phyloP scores from a whole-genome alignment of 2,113 vertebrate genomes.

The Rhinolophus ferrumequinum region DNA sequence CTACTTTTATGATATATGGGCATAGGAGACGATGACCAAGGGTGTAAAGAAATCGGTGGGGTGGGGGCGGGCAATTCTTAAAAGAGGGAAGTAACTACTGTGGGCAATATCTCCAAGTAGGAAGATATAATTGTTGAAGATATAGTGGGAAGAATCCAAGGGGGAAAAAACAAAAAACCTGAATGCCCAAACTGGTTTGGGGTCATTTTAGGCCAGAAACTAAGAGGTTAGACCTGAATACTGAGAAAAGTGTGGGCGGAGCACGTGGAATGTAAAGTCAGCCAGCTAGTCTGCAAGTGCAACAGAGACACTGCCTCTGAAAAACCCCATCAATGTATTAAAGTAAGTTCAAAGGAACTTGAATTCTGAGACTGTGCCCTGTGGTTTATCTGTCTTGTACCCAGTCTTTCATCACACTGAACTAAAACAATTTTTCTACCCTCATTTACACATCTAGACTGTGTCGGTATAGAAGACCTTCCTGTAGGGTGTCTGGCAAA shows the following conservation, averaged over 20 bases:
- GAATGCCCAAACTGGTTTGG: neutral
- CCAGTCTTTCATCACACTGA: neutral
- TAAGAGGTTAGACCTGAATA: neutral
- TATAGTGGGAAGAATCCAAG: neutral
- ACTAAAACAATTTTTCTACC: neutral
- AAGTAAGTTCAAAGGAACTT: neutral
- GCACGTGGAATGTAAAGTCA: neutral
- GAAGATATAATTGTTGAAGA: slow-evolving; percentile 14
- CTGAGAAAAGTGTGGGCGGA: neutral
- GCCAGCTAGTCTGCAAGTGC: neutral
- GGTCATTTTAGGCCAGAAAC: neutral
- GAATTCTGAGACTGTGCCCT: neutral
- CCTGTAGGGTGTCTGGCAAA: neutral
- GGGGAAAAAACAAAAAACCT: rapidly evolving
- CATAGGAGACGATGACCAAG: neutral
- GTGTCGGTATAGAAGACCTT: neutral
- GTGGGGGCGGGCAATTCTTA: neutral
- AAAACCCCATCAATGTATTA: neutral
- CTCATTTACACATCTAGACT: neutral
- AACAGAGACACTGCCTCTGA: neutral
- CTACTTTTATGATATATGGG: slow-evolving; percentile 10
- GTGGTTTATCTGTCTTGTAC: neutral
- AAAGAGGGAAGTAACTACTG: neutral
- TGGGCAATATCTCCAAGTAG: neutral
- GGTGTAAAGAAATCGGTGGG: neutral